These are phyloP conservation scores for Diabrotica virgifera DNA, from an alignment of 1,140 invertebrate species.

Conservation along the genomic window DNA sequence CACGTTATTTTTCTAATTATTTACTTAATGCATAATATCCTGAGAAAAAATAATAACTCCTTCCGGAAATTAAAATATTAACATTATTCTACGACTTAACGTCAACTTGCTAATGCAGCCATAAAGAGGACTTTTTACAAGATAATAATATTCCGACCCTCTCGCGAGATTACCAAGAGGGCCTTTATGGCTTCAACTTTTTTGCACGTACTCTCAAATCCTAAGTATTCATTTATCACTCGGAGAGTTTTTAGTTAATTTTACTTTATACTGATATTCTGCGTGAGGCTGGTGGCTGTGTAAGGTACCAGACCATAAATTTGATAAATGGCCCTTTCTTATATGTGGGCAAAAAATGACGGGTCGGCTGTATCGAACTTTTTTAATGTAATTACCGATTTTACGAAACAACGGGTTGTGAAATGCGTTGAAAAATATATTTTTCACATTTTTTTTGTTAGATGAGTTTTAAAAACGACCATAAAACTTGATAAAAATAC, in stretches of 20 bases:
- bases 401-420: no score
- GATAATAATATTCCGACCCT: conserved; percentile 9
- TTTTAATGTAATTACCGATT: no score
- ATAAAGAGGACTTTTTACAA: conserved; percentile 12
- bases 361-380: no score
- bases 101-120: conserved; percentile 7
- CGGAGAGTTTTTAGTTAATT: conserved; percentile 11
- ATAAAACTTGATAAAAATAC: no score
- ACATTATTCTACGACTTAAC: background rate
- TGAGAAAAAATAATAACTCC: background rate
- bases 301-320: conserved; percentile 2
- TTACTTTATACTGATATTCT: background rate
- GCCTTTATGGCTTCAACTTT: conserved; percentile 4
- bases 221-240: conserved; percentile 16
- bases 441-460: no score
- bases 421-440: no score
- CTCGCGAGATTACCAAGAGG: conserved; percentile 5
- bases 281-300: background rate
- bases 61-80: conserved; percentile 8
- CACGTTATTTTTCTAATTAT: no score
- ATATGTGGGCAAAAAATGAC: background rate
- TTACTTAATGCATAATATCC: no score
- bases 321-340: background rate
- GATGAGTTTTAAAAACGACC: no score
- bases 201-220: conserved; percentile 9